phyloP scores from a whole-genome alignment of 2,797 vertebrate species.

The Manis javanica region DNA sequence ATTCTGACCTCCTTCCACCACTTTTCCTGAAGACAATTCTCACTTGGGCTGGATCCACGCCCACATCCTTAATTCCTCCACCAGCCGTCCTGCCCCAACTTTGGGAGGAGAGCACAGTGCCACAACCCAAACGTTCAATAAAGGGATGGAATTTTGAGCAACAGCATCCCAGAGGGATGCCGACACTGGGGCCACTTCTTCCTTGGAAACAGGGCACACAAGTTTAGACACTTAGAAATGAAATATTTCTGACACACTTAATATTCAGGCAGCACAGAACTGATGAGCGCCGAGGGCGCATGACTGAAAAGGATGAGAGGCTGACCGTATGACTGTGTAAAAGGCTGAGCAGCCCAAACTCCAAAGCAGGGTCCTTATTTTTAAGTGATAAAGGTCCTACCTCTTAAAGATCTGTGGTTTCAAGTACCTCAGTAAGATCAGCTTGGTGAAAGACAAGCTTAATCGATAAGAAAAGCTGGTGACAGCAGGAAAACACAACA shows the following conservation, averaged over 20 bases:
- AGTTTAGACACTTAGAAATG: slow-evolving; percentile 55
- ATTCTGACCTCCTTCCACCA: not conserved
- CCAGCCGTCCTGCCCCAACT: not conserved
- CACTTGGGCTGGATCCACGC: not conserved
- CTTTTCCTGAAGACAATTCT: slow-evolving; percentile 14
- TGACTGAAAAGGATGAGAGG: not conserved
- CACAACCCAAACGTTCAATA: not conserved
- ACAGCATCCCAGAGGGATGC: not conserved
- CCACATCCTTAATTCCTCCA: not conserved
- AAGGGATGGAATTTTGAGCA: not conserved
- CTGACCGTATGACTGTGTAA: not conserved
- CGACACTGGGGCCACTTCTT: not conserved
- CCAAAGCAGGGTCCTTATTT: not conserved
- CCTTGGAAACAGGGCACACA: not conserved
- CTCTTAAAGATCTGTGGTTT: slow-evolving; percentile 41
- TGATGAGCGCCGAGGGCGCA: not conserved
- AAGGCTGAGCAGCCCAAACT: not conserved
- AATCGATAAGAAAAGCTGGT: slow-evolving; percentile 63
- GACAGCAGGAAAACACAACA: slow-evolving; percentile 78
- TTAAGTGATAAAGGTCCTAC: not conserved
- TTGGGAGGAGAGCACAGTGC: not conserved
- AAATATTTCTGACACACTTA: not conserved
- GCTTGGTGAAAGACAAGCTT: slow-evolving; percentile 72
- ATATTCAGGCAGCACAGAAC: not conserved
- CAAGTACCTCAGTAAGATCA: not conserved